Base-by-base conservation (phyloP, 1,140 invertebrate species). In the Chironomus striatipennis region DNA sequence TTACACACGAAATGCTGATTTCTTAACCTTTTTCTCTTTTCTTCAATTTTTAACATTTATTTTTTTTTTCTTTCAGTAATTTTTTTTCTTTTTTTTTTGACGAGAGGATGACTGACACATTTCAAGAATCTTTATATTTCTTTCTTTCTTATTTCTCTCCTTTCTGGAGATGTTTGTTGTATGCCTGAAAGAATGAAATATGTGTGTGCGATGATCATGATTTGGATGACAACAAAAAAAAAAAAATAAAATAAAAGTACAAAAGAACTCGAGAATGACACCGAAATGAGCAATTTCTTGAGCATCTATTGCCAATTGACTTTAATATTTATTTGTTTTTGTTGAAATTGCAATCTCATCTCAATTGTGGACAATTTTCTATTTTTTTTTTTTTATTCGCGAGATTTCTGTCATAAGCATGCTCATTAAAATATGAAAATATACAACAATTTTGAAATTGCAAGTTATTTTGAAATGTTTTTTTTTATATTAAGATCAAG, bases 101-200 rank as follows among this genome's bases (percentile, higher is more conserved):
- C 65, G 65, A 70, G 65, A 18, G 65, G 65, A 70, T 70, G 65
- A 70, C 65, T 70, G 65, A 70, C 65, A 70, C 65, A 70, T 70
- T 70, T 70, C 65, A 70, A 70, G 65, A 70, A 70, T 70, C 17
- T 70, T 70, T 17, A 67, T n/a, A n/a, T n/a, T n/a, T n/a, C n/a
- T 34, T 34, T 5, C 5, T 57, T 57, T 57, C 47, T 57, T 47
- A 15, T 57, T 12, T 15, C 47, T 57, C 47, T 34, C 24, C 24
- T 34, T 34, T 34, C 12, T 57, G n/a, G n/a, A n/a, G n/a, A n/a
- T n/a, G n/a, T n/a, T n/a, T n/a, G n/a, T n/a, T n/a, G 47, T 57
- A 57, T 57, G 24, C 24, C 24, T 34, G 24, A 34, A 34, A 34
- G 24, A 34, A 34, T 34, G 24, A 34, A 34, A 34, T 34, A 34